Evolutionary conservation across 2,113 vertebrate genomes (phyloP).

Genomic region (Solea solea): DNA sequence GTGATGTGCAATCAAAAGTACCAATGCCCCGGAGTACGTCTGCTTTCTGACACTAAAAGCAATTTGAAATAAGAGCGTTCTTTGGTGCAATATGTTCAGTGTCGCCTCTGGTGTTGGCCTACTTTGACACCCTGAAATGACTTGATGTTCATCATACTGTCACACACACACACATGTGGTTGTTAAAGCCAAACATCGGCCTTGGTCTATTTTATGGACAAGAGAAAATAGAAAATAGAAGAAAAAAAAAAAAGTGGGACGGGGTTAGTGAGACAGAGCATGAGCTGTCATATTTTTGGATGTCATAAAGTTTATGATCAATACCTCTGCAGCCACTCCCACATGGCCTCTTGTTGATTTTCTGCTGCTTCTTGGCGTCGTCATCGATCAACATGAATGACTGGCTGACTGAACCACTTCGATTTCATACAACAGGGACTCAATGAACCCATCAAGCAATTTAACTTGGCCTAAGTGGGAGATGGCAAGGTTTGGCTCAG

Average conservation of each 20-base stretch:
- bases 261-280: slow-evolving; percentile 7
- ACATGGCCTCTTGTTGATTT: slow-evolving; percentile 57
- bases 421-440: slow-evolving; percentile 18
- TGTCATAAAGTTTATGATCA: slow-evolving; percentile 48
- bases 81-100: slow-evolving; percentile 1
- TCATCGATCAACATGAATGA: slow-evolving; percentile 51
- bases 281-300: slow-evolving; percentile 44
- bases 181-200: neutral
- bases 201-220: slow-evolving; percentile 6
- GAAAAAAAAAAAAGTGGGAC: neutral
- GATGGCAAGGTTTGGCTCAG: neutral
- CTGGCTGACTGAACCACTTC: slow-evolving; percentile 19
- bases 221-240: slow-evolving; percentile 13
- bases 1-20: neutral
- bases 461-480: neutral
- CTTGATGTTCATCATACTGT: slow-evolving; percentile 36
- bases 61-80: slow-evolving; percentile 20
- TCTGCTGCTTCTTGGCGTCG: slow-evolving; percentile 19
- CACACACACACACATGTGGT: neutral
- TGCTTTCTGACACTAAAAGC: slow-evolving; percentile 21
- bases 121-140: slow-evolving; percentile 6
- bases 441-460: slow-evolving; percentile 9
- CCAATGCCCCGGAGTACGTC: neutral
- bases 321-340: slow-evolving; percentile 46
- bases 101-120: slow-evolving; percentile 11